These are phyloP conservation scores for Desmodus rotundus DNA, from an alignment of 2,113 vertebrate species.

Conservation along the genomic window DNA sequence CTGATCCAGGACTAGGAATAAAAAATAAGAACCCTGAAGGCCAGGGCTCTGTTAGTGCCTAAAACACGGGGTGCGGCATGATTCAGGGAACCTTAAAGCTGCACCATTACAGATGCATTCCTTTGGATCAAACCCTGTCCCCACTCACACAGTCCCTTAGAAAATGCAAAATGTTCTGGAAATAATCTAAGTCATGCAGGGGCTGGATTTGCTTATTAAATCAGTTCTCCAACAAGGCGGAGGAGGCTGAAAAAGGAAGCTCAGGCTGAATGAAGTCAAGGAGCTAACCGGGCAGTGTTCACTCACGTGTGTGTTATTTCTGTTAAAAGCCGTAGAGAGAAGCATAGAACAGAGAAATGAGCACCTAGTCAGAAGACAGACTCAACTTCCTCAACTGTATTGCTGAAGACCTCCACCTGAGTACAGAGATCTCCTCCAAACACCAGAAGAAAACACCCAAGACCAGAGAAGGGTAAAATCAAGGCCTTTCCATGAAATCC, in stretches of 20 bases:
- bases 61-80: not conserved
- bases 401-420: not conserved
- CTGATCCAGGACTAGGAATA: constrained; percentile 89
- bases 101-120: not conserved
- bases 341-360: not conserved
- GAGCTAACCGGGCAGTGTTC: not conserved
- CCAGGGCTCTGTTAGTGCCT: not conserved
- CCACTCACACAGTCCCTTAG: not conserved
- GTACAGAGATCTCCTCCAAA: not conserved
- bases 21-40: not conserved
- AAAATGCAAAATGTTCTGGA: constrained; percentile 12
- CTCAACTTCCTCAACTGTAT: not conserved
- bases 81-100: not conserved
- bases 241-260: not conserved
- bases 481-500: not conserved
- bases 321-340: not conserved
- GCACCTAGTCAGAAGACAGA: not conserved
- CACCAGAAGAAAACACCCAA: not conserved
- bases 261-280: not conserved
- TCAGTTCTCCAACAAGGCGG: not conserved
- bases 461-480: not conserved
- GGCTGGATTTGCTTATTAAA: not conserved
- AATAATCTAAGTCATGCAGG: not conserved
- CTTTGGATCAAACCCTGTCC: not conserved
- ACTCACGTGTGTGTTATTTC: not conserved